Conservation (phyloP, 1,140 invertebrate species). For the Palaemon carinicauda region DNA sequence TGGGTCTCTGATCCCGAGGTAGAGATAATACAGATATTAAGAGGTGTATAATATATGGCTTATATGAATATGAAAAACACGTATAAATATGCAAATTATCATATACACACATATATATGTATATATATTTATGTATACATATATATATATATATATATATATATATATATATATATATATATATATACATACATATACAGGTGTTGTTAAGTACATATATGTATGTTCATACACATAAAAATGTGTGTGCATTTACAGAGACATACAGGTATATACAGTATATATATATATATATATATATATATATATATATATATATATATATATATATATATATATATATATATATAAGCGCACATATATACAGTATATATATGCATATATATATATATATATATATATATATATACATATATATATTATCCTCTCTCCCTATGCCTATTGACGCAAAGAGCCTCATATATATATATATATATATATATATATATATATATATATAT, state of each 20-base stretch:
- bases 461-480: background rate
- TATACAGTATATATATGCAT: background rate
- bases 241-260: background rate
- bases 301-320: background rate
- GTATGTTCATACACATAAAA: background rate
- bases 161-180: background rate
- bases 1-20: no score
- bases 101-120: no score
- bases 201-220: background rate
- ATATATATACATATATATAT: background rate
- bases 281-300: slow-evolving; percentile 2
- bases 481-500: background rate
- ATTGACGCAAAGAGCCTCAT: background rate
- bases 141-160: background rate
- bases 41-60: no score
- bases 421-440: background rate
- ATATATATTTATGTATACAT: no score
- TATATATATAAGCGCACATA: background rate
- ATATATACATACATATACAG: background rate
- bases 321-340: background rate
- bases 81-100: no score
- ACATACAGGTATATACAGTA: background rate
- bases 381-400: background rate
- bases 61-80: no score
- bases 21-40: no score